Conservation (phyloP, 2,113 vertebrate genomes). For the Poeciliopsis turrubarensis region DNA sequence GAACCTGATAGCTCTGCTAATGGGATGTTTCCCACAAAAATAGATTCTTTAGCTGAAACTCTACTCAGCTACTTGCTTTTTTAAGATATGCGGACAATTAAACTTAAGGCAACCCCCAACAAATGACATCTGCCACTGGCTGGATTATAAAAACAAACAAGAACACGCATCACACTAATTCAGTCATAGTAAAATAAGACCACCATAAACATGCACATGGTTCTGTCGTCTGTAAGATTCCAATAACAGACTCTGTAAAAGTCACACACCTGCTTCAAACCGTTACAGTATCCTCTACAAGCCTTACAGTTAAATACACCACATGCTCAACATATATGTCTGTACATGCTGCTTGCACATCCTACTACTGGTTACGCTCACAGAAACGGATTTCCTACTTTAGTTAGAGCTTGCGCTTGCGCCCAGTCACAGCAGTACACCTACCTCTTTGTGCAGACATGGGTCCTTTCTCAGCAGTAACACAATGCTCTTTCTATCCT, state of each 20-base stretch:
- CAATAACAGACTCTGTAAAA: conserved; percentile 21
- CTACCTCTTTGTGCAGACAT: conserved; percentile 80
- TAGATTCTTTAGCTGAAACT: background rate
- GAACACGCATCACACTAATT: background rate
- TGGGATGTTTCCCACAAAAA: background rate
- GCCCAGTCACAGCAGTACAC: conserved; percentile 64
- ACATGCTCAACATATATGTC: conserved; percentile 46
- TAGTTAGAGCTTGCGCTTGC: background rate
- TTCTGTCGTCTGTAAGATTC: background rate
- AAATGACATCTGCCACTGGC: background rate
- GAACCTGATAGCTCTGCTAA: too few species aligned
- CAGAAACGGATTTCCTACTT: conserved; percentile 29
- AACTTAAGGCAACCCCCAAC: background rate
- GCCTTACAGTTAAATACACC: conserved; percentile 36
- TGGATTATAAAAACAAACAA: conserved; percentile 6
- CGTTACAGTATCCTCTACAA: conserved; percentile 24
- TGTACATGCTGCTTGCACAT: conserved; percentile 11
- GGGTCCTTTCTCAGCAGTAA: conserved; percentile 67
- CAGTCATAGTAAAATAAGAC: conserved; percentile 1
- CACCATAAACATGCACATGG: background rate
- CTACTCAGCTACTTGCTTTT: conserved; percentile 1
- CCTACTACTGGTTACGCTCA: conserved; percentile 10
- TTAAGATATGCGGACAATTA: background rate
- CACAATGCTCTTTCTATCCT: conserved; percentile 75
- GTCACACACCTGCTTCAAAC: conserved; percentile 45